Base-by-base conservation (phyloP, 1,140 invertebrate genomes). In the Cyclina sinensis region DNA sequence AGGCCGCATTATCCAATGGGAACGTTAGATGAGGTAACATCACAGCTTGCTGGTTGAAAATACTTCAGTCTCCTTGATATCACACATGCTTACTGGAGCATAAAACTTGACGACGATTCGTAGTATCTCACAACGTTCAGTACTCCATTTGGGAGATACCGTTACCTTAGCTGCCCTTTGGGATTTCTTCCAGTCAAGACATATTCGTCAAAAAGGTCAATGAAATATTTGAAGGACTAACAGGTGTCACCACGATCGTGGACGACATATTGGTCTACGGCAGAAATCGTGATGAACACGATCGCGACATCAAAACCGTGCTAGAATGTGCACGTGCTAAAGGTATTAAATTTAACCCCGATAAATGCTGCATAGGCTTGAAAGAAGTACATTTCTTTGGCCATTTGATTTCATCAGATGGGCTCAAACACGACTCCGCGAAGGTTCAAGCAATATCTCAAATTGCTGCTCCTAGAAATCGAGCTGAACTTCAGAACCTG, bases 31-130 rank as follows among this genome's bases (percentile, higher is more conserved):
- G 88, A 91, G 9, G 68, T 89, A 16, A 85, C 79, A 48, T n/a
- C 76, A 82, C 76, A 86, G 68, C 30, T 92, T 16, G 32, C 84
- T 51, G 84, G 78, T 35, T 18, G 16, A 18, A 85, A 89, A 79
- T 51, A 88, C 39, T 92, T 92, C 57, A 73, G 80, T 48, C 90
- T 88, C 21, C n/a, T 54, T 92, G 89, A 92, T 54, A 81, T 85
- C 30, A 62, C 43, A 27, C 18, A 78, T 73, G 95, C 95, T 16
- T 96, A 96, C 91, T 95, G 94, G 93, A 94, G 96, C 87, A 91
- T 96, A 0, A 91, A 90, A 32, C 87, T 96, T 46, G 89, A 91
- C 48, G 89, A 95, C 54, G 90, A 95, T 70, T 94, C 92, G 16
- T 85, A 68, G 0, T 54, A 65, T 0, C 68, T 92, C 0, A 91